Base-by-base conservation (phyloP, 2,888 invertebrate genomes). In the Coleophora flavipennella region DNA sequence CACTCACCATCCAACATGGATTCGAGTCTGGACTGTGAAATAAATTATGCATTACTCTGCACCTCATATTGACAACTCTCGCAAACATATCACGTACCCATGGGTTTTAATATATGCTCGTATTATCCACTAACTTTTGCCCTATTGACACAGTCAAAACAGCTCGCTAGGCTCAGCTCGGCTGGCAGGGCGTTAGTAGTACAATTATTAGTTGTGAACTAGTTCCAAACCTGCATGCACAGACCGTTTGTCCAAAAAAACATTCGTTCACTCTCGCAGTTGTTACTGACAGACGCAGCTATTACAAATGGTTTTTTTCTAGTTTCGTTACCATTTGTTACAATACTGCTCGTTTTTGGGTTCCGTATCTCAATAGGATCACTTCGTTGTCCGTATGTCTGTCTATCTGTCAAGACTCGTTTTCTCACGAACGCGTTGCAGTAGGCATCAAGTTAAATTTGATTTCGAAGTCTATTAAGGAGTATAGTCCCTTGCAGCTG, bases 231-330 rank as follows among this genome's bases (percentile, higher is more conserved):
- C 13, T n/a, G 6, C 12, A 11, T 12, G 12, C n/a, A 8, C 8
- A 27, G 31, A n/a, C 31, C 3, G 13, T 29, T 39, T 41, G 35
- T 36, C 35, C 39, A 37, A 43, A 29, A 20, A 36, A 33, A n/a
- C 12, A n/a, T 26, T 33, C 35, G 37, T 31, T 41, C 13, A 35
- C 33, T 45, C 46, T 44, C 39, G 35, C 42, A 41, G 31, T 40
- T 39, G 38, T 34, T 41, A 44, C 46, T 44, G 48, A 42, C 42
- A 40, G 39, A 32, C 40, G 11, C 34, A 32, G 34, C 39, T 39
- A 39, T 44, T 42, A 35, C 41, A 42, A 39, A 39, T 36, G 35
- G 26, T 39, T 31, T 37, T 38, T 29, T 28, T 37, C 27, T 11
- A 8, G 34, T 32, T 42, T 39, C 36, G 34, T 33, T 33, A 12